Base-by-base conservation (phyloP, 2,797 vertebrate genomes). In the Allochrocebus solatus region DNA sequence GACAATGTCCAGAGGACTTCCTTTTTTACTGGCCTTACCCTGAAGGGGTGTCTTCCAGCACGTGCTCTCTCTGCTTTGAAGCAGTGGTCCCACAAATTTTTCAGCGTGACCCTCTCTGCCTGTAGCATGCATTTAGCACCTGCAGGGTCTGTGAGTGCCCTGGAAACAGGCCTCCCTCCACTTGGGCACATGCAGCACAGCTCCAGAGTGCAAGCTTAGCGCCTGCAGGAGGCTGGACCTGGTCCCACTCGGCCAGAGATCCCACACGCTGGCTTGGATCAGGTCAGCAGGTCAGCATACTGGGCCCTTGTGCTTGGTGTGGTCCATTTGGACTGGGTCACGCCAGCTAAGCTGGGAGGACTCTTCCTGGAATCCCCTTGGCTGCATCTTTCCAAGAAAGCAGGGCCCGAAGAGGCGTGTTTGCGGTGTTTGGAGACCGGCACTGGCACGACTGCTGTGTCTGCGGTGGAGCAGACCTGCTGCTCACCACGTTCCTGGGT, bases 71-170 rank as follows among this genome's bases (percentile, higher is more conserved):
- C 13, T 12, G 41, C 57, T 30, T 22, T 2, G 30, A 46, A 48
- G 22, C 0, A 1, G 0, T 5, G 24, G 21, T 14, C 1, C 4
- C 39, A 28, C 0, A 0, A 4, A 30, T 22, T 46, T n/a, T 6
- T 33, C 33, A 46, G 6, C 0, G 13, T 67, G 26, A 57, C 4
- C 0, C 5, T 21, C 17, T 48, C 70, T 78, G 36, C 50, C 26
- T 22, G 39, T 1, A 2, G 14, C 2, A 0, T 12, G 7, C 43
- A 28, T 61, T 30, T 12, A 46, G 83, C 8, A 28, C 0, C 0
- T 16, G 3, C 8, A 1, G 28, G 5, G 24, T n/a, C 6, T 14
- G 7, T 39, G 50, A 53, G 74, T n/a, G 67, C 14, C 10, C 21
- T 4, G 8, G 21, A 26, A 2, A 0, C 0, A 6, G n/a, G 55